phyloP scores from a whole-genome alignment of 2,888 invertebrate species.

The Polymixis flavicincta region DNA sequence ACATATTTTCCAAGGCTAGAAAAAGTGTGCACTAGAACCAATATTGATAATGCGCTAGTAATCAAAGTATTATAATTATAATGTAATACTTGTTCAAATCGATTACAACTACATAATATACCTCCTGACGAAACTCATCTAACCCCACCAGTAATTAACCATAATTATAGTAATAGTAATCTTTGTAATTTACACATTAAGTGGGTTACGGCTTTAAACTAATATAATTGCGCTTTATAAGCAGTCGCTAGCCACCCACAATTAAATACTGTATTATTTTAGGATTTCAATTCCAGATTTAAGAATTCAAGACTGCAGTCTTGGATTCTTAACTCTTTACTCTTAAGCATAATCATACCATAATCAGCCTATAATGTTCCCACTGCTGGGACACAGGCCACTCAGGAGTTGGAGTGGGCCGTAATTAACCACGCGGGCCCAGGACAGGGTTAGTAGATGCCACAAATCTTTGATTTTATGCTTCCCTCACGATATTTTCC shows the following conservation, averaged over 20 bases:
- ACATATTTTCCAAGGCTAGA: not conserved
- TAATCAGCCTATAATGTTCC: too few species aligned
- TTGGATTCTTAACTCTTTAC: not conserved
- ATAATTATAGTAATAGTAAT: constrained; percentile 36
- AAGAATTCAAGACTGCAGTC: too few species aligned
- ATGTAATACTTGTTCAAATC: constrained; percentile 13
- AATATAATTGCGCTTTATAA: constrained; percentile 34
- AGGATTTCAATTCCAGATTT: too few species aligned
- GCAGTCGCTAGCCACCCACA: not conserved
- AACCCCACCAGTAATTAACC: constrained; percentile 31
- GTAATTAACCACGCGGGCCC: too few species aligned
- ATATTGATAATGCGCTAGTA: not conserved
- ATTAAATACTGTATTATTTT: constrained; percentile 18
- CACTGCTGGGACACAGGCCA: too few species aligned
- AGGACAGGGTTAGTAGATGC: too few species aligned
- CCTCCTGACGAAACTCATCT: not conserved
- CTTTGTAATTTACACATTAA: constrained; percentile 29
- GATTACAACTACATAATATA: constrained; percentile 17
- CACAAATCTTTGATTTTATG: too few species aligned
- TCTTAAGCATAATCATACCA: not conserved
- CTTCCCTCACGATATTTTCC: too few species aligned
- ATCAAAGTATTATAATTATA: constrained; percentile 2
- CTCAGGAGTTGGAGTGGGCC: too few species aligned
- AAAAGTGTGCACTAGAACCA: not conserved
- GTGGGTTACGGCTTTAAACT: constrained; percentile 20